A percentile compares a stretch with the other conserved stretches of the same genome.
These are phyloP conservation scores for Plotosus lineatus DNA, from an alignment of 2,113 vertebrate species.

Conservation along the genomic window DNA sequence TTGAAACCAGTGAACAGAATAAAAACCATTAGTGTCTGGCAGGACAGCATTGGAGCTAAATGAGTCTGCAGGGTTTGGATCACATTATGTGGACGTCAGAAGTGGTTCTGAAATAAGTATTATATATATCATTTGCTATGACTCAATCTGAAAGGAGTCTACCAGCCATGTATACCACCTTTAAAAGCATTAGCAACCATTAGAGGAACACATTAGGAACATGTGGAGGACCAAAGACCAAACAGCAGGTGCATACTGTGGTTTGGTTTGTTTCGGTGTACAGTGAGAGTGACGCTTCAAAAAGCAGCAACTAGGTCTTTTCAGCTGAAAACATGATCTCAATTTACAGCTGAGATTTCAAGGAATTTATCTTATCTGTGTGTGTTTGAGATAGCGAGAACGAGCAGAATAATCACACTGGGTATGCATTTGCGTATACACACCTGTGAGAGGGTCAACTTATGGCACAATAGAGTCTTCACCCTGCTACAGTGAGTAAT, in stretches of 20 bases:
- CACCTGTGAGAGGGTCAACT: not conserved
- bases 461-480: not conserved
- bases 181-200: not conserved
- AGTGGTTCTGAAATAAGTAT: not conserved
- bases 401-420: not conserved
- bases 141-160: not conserved
- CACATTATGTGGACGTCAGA: not conserved
- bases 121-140: not conserved
- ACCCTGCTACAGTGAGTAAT: conserved; percentile 25
- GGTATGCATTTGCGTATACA: not conserved
- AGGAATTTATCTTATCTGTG: not conserved
- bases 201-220: not conserved
- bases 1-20: not conserved
- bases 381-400: not conserved
- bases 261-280: not conserved
- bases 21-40: not conserved
- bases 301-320: not conserved
- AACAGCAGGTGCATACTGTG: not conserved
- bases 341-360: not conserved
- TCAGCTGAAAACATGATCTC: not conserved
- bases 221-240: not conserved
- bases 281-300: not conserved
- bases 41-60: not conserved
- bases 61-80: not conserved
- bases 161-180: not conserved